Percentiles rank a stretch among this genome's conserved stretches.
Evolutionary conservation across 2,888 invertebrate species (phyloP).

Genomic region (Cheilosia variabilis): DNA sequence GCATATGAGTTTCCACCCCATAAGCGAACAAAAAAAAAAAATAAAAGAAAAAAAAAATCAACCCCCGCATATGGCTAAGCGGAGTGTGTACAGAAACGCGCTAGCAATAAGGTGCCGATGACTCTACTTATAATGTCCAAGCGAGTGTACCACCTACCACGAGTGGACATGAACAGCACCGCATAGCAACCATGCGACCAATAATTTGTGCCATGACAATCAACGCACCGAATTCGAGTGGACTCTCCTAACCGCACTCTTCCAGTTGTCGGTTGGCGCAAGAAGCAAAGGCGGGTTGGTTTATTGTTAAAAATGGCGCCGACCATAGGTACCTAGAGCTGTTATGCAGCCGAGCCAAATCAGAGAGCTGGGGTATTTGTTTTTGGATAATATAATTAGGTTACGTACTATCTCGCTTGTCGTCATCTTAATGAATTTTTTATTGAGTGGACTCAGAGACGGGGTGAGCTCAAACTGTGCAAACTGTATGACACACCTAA

Average conservation of each 20-base stretch:
- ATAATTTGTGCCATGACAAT: constrained; percentile 54
- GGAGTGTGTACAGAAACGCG: constrained; percentile 1
- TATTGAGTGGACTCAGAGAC: constrained; percentile 68
- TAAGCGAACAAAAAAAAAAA: constrained; percentile 22
- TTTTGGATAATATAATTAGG: constrained; percentile 67
- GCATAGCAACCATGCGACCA: constrained; percentile 53
- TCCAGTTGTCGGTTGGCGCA: background rate
- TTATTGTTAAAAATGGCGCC: constrained; percentile 55
- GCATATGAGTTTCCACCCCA: constrained; percentile 45
- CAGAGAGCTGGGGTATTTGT: constrained; percentile 54
- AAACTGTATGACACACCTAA: constrained; percentile 37
- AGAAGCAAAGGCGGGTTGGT: constrained; percentile 7
- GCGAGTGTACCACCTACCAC: background rate
- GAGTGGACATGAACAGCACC: constrained; percentile 7
- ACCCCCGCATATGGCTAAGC: constrained; percentile 7
- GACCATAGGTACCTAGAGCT: constrained; percentile 40
- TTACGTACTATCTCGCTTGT: constrained; percentile 62
- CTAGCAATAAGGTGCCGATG: constrained; percentile 36
- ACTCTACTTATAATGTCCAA: constrained; percentile 35
- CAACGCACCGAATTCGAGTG: constrained; percentile 50
- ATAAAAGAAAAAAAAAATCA: constrained; percentile 13
- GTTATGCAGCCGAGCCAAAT: constrained; percentile 53
- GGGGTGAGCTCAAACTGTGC: constrained; percentile 61
- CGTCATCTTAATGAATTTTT: constrained; percentile 73
- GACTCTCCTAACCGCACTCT: constrained; percentile 11